Evolutionary conservation across 2,888 invertebrate species (phyloP), one percentile per base, ranked within the genome.

Genomic region (Dolomedes plantarius): DNA sequence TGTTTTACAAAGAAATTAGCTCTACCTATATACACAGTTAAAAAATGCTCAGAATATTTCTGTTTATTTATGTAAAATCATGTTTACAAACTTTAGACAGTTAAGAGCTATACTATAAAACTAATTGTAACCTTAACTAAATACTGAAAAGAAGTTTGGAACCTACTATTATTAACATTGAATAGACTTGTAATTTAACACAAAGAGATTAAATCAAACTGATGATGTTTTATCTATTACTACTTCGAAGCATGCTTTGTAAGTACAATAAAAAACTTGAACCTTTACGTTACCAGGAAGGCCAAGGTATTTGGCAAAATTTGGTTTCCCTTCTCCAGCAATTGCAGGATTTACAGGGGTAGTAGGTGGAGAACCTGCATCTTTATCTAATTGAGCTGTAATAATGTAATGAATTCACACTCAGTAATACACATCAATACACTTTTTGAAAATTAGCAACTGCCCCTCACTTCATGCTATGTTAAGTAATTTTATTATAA

Each of bases 261-360:
- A 64, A 74, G 29, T 23, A 80, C 46, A 73, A 32, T 39, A 56
- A 80, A 77, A 77, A 85, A 79, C 74, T 31, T 78, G 77, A 82
- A 69, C 69, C 74, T 81, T 74, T 81, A 77, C 76, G 62, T 88
- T 88, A 88, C 88, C 88, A 82, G 88, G 86, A 39, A 88, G 71
- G 78, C 78, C 83, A 75, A 88, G 86, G 75, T 77, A 86, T 76
- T 88, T 88, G 81, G 81, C 68, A 81, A 88, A 88, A 46, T 77
- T 77, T 56, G 88, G 88, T 81, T 88, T 88, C 50, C 72, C 65
- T 29, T 88, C 86, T 73, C 81, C 85, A 76, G 69, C 76, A 39
- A 50, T 39, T 31, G 81, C 36, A 50, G 86, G 81, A 67, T 76
- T 74, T 64, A 90, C 94, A 94, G 87, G 93, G 92, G 89, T 95